These are phyloP conservation scores for Sycophila sp. DNA, from an alignment of 1,140 invertebrate genomes.

Conservation along the genomic window DNA sequence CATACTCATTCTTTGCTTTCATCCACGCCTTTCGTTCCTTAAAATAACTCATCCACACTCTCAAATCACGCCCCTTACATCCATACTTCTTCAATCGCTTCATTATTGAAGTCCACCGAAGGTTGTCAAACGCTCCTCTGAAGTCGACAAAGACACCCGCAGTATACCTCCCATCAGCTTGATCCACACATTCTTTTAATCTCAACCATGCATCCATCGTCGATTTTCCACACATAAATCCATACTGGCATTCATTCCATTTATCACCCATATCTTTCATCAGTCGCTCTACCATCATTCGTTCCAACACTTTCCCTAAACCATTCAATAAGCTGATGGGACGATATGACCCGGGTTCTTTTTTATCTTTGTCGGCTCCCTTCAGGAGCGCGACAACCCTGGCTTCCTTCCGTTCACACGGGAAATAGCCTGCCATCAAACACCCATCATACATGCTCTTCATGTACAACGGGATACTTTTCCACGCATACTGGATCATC, in stretches of 20 bases:
- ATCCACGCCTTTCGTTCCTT: no score
- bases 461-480: background rate
- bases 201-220: constrained; percentile 7
- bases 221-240: background rate
- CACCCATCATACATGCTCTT: background rate
- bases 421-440: constrained; percentile 2
- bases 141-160: constrained; percentile 54
- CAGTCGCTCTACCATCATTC: constrained; percentile 40
- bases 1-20: no score
- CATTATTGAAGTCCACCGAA: constrained; percentile 51
- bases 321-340: constrained; percentile 42
- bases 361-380: constrained; percentile 31
- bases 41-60: no score
- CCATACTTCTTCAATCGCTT: constrained; percentile 28
- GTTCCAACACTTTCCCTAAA: constrained; percentile 44
- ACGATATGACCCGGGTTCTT: constrained; percentile 38
- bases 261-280: background rate
- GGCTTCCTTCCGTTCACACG: constrained; percentile 34
- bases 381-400: constrained; percentile 35
- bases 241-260: background rate
- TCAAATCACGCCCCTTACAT: no score
- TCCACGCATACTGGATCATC: background rate
- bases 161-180: constrained; percentile 38
- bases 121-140: constrained; percentile 56
- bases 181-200: background rate